Percentiles rank a stretch among this genome's conserved stretches.
Evolutionary conservation across 2,888 invertebrate species (phyloP).

Genomic region (Drosophila falleni): DNA sequence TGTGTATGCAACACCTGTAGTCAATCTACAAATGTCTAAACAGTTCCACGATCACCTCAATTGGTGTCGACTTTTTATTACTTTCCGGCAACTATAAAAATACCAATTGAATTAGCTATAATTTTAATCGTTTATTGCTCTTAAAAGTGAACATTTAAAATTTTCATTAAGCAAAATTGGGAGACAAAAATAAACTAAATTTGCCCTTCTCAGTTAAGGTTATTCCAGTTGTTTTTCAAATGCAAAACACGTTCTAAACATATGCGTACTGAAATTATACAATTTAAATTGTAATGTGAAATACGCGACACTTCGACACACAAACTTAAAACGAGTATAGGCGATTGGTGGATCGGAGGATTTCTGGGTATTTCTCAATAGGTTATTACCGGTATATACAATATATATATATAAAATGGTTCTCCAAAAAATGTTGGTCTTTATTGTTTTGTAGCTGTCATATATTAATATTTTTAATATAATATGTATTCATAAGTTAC

Average conservation of each 20-base stretch:
- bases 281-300: constrained; percentile 68
- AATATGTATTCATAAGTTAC: constrained; percentile 26
- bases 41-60: constrained; percentile 39
- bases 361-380: constrained; percentile 6
- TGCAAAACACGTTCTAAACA: constrained; percentile 70
- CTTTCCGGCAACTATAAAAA: constrained; percentile 30
- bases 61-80: constrained; percentile 12
- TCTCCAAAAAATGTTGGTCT: constrained; percentile 49
- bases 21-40: constrained; percentile 43
- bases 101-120: constrained; percentile 43
- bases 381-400: constrained; percentile 40
- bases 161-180: constrained; percentile 40
- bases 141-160: constrained; percentile 19
- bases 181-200: not conserved
- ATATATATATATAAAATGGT: constrained; percentile 4
- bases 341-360: not conserved
- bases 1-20: constrained; percentile 52
- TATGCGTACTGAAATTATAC: constrained; percentile 61
- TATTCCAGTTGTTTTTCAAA: constrained; percentile 35
- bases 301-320: constrained; percentile 52
- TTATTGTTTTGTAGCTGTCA: constrained; percentile 41
- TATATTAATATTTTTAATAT: constrained; percentile 9
- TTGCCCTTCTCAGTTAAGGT: constrained; percentile 67
- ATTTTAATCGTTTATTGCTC: constrained; percentile 54
- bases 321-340: not conserved